Percentiles rank a stretch among this genome's conserved stretches.
Evolutionary conservation across 2,888 invertebrate species (phyloP).

Genomic region (Pegoplata infirma): DNA sequence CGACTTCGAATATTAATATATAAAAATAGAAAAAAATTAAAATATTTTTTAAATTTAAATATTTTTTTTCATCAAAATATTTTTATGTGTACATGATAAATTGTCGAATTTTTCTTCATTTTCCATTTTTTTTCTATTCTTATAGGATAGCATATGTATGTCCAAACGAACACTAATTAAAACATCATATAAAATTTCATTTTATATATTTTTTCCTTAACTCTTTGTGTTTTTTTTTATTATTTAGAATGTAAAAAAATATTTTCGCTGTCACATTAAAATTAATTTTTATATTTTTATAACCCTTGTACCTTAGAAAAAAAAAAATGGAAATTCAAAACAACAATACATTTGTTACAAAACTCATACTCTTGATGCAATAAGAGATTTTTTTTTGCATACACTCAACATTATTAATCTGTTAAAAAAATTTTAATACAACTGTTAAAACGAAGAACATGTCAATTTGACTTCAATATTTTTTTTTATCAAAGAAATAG

Average conservation of each 20-base stretch:
- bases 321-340: constrained; percentile 1
- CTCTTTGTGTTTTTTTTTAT: constrained; percentile 2
- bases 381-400: constrained; percentile 43
- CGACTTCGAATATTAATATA: too few relatives aligned
- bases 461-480: too few relatives aligned
- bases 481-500: too few relatives aligned
- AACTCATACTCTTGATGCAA: constrained; percentile 52
- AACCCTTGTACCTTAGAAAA: constrained; percentile 67
- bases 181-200: constrained; percentile 69
- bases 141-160: constrained; percentile 17
- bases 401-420: too few relatives aligned
- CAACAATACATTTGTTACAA: constrained; percentile 43
- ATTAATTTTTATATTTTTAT: constrained; percentile 73
- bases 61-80: too few relatives aligned
- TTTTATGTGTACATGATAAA: constrained; percentile 30
- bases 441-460: too few relatives aligned
- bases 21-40: too few relatives aligned
- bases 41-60: too few relatives aligned
- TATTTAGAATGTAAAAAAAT: constrained; percentile 39
- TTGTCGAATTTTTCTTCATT: background rate
- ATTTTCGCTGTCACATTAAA: constrained; percentile 70
- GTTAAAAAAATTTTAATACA: too few relatives aligned
- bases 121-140: constrained; percentile 16
- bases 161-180: constrained; percentile 59
- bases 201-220: constrained; percentile 61